Conservation (phyloP, 2,113 vertebrate species). For the Cricetomys ansorgei region DNA sequence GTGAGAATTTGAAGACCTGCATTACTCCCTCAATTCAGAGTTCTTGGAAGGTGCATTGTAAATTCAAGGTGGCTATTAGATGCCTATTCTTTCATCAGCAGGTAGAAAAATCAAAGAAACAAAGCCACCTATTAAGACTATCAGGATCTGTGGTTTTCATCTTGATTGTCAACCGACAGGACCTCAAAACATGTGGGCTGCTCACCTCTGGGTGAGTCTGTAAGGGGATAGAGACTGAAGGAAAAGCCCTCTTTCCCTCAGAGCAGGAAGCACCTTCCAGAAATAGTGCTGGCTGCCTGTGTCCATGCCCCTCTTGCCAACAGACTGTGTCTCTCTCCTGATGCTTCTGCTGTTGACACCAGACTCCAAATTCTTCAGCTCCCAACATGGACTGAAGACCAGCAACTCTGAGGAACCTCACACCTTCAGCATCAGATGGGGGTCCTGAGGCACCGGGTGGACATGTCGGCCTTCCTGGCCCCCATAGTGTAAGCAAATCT, state of each 20-base stretch:
- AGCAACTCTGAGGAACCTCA: neutral
- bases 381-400: neutral
- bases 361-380: neutral
- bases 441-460: neutral
- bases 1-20: neutral
- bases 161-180: neutral
- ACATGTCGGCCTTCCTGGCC: too few species aligned
- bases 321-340: neutral
- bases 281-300: neutral
- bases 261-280: neutral
- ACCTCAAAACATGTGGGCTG: neutral
- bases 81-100: neutral
- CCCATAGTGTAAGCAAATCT: neutral
- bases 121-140: neutral
- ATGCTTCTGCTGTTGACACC: neutral
- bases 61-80: neutral
- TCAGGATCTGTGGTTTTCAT: neutral
- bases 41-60: neutral
- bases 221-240: neutral
- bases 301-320: neutral
- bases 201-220: neutral
- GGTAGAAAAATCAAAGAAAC: neutral
- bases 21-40: neutral
- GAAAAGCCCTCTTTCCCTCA: neutral
- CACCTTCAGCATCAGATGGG: neutral